Conservation (phyloP, 2,113 vertebrate species). For the Pristiophorus japonicus region DNA sequence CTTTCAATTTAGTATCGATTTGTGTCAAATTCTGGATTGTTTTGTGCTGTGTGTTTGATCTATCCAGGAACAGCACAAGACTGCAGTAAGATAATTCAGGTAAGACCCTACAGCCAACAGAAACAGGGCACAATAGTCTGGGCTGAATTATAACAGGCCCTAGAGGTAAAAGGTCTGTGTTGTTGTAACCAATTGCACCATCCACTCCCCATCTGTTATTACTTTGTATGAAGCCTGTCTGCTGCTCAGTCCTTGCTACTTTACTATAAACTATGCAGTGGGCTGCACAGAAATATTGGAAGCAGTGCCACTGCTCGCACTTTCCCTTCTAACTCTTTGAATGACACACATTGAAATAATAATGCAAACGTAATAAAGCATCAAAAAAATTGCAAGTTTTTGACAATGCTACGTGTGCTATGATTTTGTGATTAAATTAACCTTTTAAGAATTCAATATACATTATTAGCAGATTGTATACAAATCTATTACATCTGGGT, state of each 20-base stretch:
- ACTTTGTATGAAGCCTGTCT: neutral
- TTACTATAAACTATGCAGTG: neutral
- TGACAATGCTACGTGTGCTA: neutral
- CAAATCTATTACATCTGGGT: neutral
- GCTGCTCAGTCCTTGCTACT: neutral
- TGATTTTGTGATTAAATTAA: neutral
- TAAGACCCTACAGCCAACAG: neutral
- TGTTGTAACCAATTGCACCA: neutral
- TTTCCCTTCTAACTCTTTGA: neutral
- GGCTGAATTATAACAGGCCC: neutral
- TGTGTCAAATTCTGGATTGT: neutral
- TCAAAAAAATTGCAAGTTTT: neutral
- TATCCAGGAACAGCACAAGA: neutral
- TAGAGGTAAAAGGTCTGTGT: neutral
- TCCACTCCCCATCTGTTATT: neutral
- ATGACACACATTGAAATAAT: neutral
- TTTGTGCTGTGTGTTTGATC: neutral
- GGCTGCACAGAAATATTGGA: neutral
- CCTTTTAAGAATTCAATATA: neutral
- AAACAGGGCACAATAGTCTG: neutral
- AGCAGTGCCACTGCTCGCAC: neutral
- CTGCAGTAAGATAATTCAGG: neutral
- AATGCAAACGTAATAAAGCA: neutral
- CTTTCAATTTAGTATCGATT: neutral
- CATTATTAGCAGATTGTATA: neutral